Conservation (phyloP, 1,140 invertebrate genomes). For the Zophobas atratus region DNA sequence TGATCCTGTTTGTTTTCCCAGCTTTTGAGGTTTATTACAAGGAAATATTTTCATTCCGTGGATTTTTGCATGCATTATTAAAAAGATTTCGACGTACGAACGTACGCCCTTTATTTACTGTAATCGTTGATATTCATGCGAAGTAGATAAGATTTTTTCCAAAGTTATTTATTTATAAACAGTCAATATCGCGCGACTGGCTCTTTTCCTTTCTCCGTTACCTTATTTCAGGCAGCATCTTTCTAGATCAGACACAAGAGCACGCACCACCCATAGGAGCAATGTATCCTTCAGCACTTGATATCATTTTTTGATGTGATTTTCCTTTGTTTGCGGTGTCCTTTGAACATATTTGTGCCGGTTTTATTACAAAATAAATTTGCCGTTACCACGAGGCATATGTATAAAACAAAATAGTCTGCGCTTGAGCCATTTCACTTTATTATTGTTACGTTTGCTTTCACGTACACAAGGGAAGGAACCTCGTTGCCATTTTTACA, state of each 20-base stretch:
- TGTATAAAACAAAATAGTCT: slow-evolving; percentile 27
- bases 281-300: slow-evolving; percentile 32
- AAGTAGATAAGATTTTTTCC: background rate
- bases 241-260: slow-evolving; percentile 11
- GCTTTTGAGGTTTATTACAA: background rate
- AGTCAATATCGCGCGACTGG: slow-evolving; percentile 18
- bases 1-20: background rate
- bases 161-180: slow-evolving; percentile 26
- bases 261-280: slow-evolving; percentile 29
- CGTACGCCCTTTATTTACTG: background rate
- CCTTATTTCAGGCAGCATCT: background rate
- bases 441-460: slow-evolving; percentile 11
- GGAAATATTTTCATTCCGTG: background rate
- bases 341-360: slow-evolving; percentile 46
- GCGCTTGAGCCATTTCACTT: slow-evolving; percentile 15
- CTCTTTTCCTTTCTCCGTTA: slow-evolving; percentile 2
- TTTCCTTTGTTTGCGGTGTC: slow-evolving; percentile 44
- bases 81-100: background rate
- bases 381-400: slow-evolving; percentile 34
- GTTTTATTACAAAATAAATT: slow-evolving; percentile 49
- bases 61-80: background rate
- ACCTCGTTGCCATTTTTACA: background rate
- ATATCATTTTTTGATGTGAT: slow-evolving; percentile 44
- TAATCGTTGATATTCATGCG: background rate
- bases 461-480: background rate